Evolutionary conservation across 2,888 invertebrate species (phyloP).

Genomic region (Amiota minor): DNA sequence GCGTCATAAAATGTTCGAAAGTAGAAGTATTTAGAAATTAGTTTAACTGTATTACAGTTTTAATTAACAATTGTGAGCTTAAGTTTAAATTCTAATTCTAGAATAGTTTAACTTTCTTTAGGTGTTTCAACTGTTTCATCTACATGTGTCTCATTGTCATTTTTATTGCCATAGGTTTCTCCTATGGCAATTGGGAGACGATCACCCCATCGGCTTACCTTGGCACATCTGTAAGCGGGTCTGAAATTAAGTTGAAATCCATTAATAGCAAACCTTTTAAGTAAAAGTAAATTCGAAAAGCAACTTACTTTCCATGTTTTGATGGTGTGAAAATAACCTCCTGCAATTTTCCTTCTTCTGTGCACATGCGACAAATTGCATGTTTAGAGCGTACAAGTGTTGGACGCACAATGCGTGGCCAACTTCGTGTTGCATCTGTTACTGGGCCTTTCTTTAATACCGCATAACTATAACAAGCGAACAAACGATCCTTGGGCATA

Average conservation of each 20-base stretch:
- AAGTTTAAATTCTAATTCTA: not conserved
- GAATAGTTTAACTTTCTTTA: constrained; percentile 1
- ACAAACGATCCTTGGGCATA: constrained; percentile 67
- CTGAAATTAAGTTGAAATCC: constrained; percentile 69
- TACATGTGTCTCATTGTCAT: constrained; percentile 14
- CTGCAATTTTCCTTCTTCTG: constrained; percentile 80
- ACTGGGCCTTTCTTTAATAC: constrained; percentile 84
- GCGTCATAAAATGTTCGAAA: no score
- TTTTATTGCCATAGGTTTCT: constrained; percentile 39
- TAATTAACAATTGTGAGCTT: constrained; percentile 13
- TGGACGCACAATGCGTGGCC: constrained; percentile 88
- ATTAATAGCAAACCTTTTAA: not conserved
- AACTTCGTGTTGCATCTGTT: constrained; percentile 75
- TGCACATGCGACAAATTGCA: constrained; percentile 85
- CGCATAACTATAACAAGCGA: constrained; percentile 84
- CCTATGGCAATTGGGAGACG: constrained; percentile 79
- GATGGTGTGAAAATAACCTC: constrained; percentile 84
- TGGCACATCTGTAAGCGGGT: constrained; percentile 82
- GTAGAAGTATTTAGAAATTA: no score
- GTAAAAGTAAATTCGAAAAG: not conserved
- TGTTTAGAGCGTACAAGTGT: constrained; percentile 81
- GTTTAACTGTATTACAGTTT: not conserved
- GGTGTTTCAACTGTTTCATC: constrained; percentile 25
- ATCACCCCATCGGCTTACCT: constrained; percentile 86
- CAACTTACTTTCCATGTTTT: constrained; percentile 82